These are phyloP conservation scores for Standfussiana lucernea DNA, from an alignment of 2,888 invertebrate species.

Conservation along the genomic window DNA sequence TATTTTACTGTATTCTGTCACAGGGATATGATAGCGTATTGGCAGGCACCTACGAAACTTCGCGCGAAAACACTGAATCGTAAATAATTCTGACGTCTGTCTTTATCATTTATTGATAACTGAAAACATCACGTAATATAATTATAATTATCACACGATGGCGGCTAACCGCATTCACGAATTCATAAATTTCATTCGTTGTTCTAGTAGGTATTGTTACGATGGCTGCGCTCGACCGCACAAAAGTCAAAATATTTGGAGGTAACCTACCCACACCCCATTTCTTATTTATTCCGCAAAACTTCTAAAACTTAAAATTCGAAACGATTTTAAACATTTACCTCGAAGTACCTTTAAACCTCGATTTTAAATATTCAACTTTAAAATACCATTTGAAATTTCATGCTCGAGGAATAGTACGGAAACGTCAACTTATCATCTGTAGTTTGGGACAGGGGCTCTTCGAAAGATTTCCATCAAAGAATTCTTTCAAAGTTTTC, in stretches of 20 bases:
- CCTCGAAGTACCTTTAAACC: conserved; percentile 11
- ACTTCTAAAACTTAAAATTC: conserved; percentile 5
- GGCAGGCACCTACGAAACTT: neutral
- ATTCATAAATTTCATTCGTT: neutral
- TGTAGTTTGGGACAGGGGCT: conserved; percentile 52
- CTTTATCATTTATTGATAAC: neutral
- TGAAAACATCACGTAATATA: neutral
- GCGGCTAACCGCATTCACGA: neutral
- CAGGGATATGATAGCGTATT: neutral
- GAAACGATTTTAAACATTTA: conserved; percentile 5
- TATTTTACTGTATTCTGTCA: neutral
- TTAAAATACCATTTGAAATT: conserved; percentile 40
- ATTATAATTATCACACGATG: neutral
- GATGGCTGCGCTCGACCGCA: neutral
- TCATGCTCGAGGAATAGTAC: conserved; percentile 27
- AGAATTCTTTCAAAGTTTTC: conserved; percentile 73
- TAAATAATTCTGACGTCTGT: neutral
- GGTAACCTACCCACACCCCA: neutral
- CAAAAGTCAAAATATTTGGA: neutral
- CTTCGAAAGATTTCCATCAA: conserved; percentile 68
- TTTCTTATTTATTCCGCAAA: neutral
- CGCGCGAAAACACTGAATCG: neutral
- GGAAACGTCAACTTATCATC: conserved; percentile 59
- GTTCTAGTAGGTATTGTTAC: neutral
- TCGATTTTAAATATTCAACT: conserved; percentile 18